Evolutionary conservation across 2,113 vertebrate species (phyloP).

Genomic region (Pedetes capensis): DNA sequence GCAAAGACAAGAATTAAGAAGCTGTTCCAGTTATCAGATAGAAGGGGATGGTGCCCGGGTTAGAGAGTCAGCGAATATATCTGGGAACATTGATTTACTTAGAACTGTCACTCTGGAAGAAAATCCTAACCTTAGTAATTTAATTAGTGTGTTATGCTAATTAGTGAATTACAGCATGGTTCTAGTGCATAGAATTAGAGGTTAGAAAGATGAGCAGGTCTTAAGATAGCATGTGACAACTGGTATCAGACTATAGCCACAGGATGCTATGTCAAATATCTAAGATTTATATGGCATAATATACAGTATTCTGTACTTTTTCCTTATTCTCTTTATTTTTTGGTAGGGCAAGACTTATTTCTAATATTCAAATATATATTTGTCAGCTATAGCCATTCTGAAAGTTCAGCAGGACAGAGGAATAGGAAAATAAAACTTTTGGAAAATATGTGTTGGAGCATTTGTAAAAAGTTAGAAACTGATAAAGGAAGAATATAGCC

Average conservation of each 20-base stretch:
- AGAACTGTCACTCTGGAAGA: background rate
- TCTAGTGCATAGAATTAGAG: background rate
- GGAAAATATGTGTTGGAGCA: background rate
- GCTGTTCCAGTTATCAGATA: background rate
- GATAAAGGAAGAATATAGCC: background rate
- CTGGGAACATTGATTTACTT: background rate
- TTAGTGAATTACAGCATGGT: background rate
- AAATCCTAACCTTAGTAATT: conserved; percentile 44
- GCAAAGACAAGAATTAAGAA: background rate
- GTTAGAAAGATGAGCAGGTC: background rate
- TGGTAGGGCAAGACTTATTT: background rate
- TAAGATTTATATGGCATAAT: background rate
- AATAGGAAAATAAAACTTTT: background rate
- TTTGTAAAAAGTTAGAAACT: background rate
- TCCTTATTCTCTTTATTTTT: background rate
- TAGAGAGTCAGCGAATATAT: background rate
- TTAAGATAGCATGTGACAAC: background rate
- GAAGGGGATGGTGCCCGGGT: background rate
- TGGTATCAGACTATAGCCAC: background rate
- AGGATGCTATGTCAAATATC: background rate
- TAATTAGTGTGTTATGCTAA: conserved; percentile 39
- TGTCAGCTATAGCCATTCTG: background rate
- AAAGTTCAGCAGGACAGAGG: background rate
- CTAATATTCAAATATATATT: background rate
- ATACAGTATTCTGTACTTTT: background rate